Conservation (phyloP, 2,888 invertebrate genomes). For the Cryptosula pallasiana region DNA sequence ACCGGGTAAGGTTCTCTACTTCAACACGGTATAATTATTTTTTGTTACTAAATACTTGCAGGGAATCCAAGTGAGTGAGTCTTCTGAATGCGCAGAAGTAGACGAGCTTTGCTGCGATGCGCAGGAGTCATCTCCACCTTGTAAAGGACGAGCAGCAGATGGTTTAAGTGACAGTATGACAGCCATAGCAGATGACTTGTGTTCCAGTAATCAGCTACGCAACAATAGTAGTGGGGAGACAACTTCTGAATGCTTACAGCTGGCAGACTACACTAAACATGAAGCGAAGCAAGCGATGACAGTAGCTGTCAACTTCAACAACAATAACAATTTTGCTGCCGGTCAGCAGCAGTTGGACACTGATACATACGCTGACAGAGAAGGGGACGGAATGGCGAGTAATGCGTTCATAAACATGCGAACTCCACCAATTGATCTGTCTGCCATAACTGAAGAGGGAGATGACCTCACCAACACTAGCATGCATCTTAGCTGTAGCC, state of each 20-base stretch:
- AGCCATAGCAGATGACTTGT: conserved; percentile 15
- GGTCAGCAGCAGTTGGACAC: background rate
- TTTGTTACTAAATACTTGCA: background rate
- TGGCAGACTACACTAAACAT: conserved; percentile 16
- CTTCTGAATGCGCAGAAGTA: conserved; percentile 3
- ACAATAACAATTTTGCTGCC: conserved; percentile 3
- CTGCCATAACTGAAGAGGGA: conserved; percentile 7
- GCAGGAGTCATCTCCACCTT: background rate
- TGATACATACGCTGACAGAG: background rate
- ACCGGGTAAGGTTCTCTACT: no score
- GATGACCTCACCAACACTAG: conserved; percentile 9
- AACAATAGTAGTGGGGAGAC: conserved; percentile 22
- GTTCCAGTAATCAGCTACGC: conserved; percentile 9
- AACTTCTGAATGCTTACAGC: conserved; percentile 1
- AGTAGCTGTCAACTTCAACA: background rate
- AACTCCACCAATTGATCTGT: background rate
- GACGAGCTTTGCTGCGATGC: background rate
- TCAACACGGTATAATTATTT: no score
- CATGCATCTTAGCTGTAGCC: conserved; percentile 19
- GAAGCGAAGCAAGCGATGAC: conserved; percentile 21
- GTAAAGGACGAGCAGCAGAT: background rate
- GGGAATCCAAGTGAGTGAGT: conserved; percentile 22
- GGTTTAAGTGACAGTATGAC: conserved; percentile 18
- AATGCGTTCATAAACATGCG: background rate
- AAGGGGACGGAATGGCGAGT: background rate